phyloP scores from a whole-genome alignment of 2,888 invertebrate species.

The Idaea straminata region DNA sequence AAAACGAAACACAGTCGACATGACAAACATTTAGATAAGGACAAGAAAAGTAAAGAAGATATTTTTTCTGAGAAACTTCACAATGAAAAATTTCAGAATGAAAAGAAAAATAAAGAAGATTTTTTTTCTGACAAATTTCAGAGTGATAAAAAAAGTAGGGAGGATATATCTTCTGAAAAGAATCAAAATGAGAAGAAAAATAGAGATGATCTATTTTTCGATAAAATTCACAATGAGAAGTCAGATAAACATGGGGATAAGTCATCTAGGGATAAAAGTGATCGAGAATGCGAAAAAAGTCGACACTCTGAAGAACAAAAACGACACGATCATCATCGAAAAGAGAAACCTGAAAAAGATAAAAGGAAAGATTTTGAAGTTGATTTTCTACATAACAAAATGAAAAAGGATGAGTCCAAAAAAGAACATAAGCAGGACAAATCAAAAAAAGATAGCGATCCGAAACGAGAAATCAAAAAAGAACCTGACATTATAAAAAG shows the following conservation, averaged over 20 bases:
- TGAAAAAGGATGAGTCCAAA: conserved; percentile 66
- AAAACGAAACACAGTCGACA: conserved; percentile 53
- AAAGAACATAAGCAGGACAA: conserved; percentile 64
- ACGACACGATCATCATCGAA: conserved; percentile 74
- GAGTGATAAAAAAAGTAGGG: too few relatives aligned
- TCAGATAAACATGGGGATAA: conserved; percentile 53
- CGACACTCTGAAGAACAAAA: conserved; percentile 58
- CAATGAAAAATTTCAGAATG: conserved; percentile 35
- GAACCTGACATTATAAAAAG: conserved; percentile 58
- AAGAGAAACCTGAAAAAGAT: conserved; percentile 66
- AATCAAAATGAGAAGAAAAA: conserved; percentile 12
- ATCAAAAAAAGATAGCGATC: conserved; percentile 61
- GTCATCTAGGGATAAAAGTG: conserved; percentile 47
- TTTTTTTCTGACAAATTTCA: too few relatives aligned
- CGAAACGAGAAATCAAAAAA: conserved; percentile 69
- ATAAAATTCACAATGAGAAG: conserved; percentile 27
- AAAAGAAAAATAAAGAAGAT: too few relatives aligned
- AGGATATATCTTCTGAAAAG: too few relatives aligned
- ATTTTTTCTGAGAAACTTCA: conserved; percentile 38
- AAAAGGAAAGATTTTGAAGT: conserved; percentile 57
- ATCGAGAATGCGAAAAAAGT: conserved; percentile 52
- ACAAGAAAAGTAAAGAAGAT: conserved; percentile 52
- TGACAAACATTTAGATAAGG: conserved; percentile 44
- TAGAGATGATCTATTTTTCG: conserved; percentile 2
- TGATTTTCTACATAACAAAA: conserved; percentile 43